These are phyloP conservation scores for Gila robusta DNA, from an alignment of 2,797 vertebrate genomes.

Conservation along the genomic window DNA sequence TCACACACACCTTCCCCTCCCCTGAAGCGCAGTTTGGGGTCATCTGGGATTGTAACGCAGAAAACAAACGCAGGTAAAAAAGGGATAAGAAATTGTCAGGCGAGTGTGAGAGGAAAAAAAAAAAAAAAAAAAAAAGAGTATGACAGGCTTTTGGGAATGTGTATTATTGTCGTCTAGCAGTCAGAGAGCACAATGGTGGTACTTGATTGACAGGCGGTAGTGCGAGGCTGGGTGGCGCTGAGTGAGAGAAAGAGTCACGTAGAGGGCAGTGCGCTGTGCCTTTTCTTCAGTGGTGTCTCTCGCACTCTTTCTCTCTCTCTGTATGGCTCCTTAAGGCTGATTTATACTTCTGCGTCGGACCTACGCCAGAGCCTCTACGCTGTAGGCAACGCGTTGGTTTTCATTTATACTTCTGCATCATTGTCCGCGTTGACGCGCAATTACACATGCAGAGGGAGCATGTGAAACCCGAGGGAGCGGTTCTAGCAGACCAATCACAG, in stretches of 20 bases:
- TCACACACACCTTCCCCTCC: conserved; percentile 6
- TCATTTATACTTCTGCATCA: too few species aligned
- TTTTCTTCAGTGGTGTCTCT: neutral
- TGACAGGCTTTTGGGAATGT: conserved; percentile 21
- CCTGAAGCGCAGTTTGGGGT: conserved; percentile 36
- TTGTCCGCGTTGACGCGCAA: too few species aligned
- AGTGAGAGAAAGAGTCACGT: conserved; percentile 24
- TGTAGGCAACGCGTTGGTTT: too few species aligned
- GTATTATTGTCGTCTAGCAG: conserved; percentile 30
- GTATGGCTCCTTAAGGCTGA: neutral
- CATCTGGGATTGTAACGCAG: conserved; percentile 22
- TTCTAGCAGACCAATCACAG: too few species aligned
- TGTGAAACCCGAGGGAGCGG: too few species aligned
- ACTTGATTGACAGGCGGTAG: conserved; percentile 26
- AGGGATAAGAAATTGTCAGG: neutral
- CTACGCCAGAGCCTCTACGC: too few species aligned
- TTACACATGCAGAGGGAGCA: too few species aligned
- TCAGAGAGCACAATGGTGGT: conserved; percentile 17
- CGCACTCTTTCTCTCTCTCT: neutral
- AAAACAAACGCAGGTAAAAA: conserved; percentile 13
- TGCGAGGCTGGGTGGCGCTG: conserved; percentile 1
- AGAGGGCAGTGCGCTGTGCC: neutral
- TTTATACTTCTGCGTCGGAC: too few species aligned
- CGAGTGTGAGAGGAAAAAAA: neutral
- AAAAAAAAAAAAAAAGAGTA: neutral